These are phyloP conservation scores for Coecobrya sp. DNA, from an alignment of 2,888 invertebrate genomes.

Conservation along the genomic window DNA sequence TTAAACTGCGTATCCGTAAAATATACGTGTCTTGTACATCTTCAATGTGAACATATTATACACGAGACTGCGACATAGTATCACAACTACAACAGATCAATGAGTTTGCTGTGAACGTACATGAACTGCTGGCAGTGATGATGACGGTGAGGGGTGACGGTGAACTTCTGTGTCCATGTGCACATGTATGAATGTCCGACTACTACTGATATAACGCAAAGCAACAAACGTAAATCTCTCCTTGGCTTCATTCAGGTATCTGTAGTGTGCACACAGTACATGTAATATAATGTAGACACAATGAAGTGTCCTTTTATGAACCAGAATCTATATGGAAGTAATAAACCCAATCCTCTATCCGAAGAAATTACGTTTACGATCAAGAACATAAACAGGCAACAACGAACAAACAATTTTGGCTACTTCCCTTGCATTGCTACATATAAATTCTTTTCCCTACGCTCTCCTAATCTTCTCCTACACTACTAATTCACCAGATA, in stretches of 20 bases:
- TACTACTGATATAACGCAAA: neutral
- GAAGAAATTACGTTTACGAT: no score
- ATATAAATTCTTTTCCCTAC: neutral
- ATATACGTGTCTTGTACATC: neutral
- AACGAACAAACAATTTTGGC: constrained; percentile 47
- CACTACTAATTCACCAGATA: neutral
- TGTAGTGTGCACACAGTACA: neutral
- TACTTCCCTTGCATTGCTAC: constrained; percentile 45
- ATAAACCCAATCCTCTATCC: neutral
- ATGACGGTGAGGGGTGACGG: constrained; percentile 36
- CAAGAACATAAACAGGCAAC: constrained; percentile 25
- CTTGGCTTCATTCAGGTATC: constrained; percentile 72
- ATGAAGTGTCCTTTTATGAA: constrained; percentile 36
- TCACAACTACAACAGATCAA: constrained; percentile 62
- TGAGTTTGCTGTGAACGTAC: constrained; percentile 74
- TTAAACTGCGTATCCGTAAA: neutral
- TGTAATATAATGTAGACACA: neutral
- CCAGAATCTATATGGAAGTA: constrained; percentile 25
- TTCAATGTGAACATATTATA: neutral
- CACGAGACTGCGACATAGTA: neutral
- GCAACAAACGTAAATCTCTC: constrained; percentile 55
- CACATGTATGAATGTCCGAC: constrained; percentile 15
- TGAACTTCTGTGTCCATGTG: constrained; percentile 49
- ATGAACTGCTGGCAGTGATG: constrained; percentile 64
- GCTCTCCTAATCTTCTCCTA: neutral